phyloP scores from a whole-genome alignment of 1,140 invertebrate species.

The Sarcophaga peregrina region DNA sequence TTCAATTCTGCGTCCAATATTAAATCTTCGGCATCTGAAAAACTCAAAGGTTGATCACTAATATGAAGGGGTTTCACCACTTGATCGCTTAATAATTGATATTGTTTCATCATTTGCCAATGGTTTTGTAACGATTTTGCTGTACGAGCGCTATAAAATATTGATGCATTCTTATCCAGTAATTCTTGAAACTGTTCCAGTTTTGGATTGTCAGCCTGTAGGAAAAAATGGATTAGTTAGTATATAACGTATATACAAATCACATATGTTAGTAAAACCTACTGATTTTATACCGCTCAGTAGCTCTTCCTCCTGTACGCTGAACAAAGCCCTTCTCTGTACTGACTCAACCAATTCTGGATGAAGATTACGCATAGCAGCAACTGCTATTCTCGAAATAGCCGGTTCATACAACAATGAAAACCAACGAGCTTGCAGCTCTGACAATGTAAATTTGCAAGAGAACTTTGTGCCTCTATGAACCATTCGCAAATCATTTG shows the following conservation, averaged over 20 bases:
- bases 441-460: constrained; percentile 91
- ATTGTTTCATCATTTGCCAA: constrained; percentile 94
- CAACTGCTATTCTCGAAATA: constrained; percentile 86
- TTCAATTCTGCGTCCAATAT: constrained; percentile 85
- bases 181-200: constrained; percentile 87
- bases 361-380: constrained; percentile 93
- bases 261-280: constrained; percentile 60
- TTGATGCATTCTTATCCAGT: constrained; percentile 83
- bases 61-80: constrained; percentile 72
- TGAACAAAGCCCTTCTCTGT: constrained; percentile 90
- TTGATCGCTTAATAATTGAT: constrained; percentile 92
- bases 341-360: constrained; percentile 88
- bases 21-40: constrained; percentile 93
- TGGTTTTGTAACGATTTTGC: constrained; percentile 86
- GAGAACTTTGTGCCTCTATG: constrained; percentile 96
- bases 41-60: constrained; percentile 80
- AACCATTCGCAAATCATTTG: constrained; percentile 87
- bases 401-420: constrained; percentile 92
- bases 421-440: constrained; percentile 96
- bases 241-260: neutral
- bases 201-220: constrained; percentile 69
- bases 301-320: constrained; percentile 88
- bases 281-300: constrained; percentile 86
- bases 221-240: neutral
- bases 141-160: constrained; percentile 89